Percentiles rank a stretch among this genome's conserved stretches.
phyloP scores from a whole-genome alignment of 37 sponge, comb jelly and placozoan genomes.

The Crambe crambe region DNA sequence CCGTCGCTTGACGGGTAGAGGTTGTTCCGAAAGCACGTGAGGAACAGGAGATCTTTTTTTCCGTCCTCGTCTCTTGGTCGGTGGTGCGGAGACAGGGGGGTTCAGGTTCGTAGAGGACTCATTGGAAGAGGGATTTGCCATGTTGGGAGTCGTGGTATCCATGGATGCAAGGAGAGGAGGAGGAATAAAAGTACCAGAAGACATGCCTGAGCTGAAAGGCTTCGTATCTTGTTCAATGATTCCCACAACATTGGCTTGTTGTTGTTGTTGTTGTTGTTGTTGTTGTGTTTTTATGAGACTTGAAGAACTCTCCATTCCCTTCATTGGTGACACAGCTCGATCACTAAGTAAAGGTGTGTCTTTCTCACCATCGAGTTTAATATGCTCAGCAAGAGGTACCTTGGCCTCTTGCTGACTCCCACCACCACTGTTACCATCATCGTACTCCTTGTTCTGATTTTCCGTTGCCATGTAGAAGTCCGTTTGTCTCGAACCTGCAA shows the following conservation, averaged over 20 bases:
- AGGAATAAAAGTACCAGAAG: not conserved
- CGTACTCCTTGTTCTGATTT: no score
- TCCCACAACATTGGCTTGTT: not conserved
- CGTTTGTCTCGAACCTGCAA: no score
- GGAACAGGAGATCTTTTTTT: conserved; percentile 16
- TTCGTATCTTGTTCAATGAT: not conserved
- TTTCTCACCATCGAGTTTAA: no score
- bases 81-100: no score
- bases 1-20: conserved; percentile 9
- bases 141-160: not conserved
- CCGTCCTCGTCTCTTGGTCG: conserved; percentile 15
- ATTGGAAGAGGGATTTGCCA: not conserved
- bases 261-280: not conserved
- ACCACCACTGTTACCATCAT: not conserved
- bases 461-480: no score
- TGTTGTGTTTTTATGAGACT: no score
- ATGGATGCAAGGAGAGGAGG: no score
- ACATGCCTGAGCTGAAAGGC: not conserved
- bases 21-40: not conserved
- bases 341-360: no score
- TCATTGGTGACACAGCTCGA: no score
- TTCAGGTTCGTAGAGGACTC: not conserved
- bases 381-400: not conserved
- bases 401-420: not conserved
- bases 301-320: no score